A percentile compares a stretch with the other conserved stretches of the same genome.
These are phyloP conservation scores for Terebella lapidaria DNA, from an alignment of 2,888 invertebrate genomes.

Conservation along the genomic window DNA sequence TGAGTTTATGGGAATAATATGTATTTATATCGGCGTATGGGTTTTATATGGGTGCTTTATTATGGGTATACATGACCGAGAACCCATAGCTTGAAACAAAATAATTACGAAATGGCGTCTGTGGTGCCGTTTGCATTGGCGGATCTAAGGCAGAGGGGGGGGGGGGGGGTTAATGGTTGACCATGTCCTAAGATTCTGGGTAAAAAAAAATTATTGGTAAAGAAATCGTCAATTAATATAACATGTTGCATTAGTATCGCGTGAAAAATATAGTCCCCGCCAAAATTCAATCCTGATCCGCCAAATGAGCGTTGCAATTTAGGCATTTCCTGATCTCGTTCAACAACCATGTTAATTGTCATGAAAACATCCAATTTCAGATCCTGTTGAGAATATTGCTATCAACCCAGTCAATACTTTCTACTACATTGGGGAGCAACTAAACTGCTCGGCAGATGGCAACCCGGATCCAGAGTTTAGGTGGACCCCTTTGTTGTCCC, in stretches of 20 bases:
- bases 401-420: neutral
- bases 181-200: too few relatives aligned
- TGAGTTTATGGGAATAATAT: too few relatives aligned
- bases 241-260: too few relatives aligned
- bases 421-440: neutral
- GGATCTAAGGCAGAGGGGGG: too few relatives aligned
- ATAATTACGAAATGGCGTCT: too few relatives aligned
- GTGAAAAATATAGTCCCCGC: neutral
- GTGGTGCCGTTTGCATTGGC: too few relatives aligned
- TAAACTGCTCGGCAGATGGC: slow-evolving; percentile 9
- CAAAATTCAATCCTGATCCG: neutral
- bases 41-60: too few relatives aligned
- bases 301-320: neutral
- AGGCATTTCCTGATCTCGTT: neutral
- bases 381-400: neutral
- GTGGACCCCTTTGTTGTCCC: neutral
- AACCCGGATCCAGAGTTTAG: slow-evolving; percentile 2
- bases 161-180: too few relatives aligned
- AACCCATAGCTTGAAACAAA: too few relatives aligned
- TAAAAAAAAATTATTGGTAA: too few relatives aligned
- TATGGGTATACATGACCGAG: too few relatives aligned
- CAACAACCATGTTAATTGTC: neutral
- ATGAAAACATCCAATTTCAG: neutral
- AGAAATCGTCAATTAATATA: neutral
- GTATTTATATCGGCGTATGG: too few relatives aligned